Evolutionary conservation across 2,113 vertebrate genomes (phyloP).

Genomic region (Silurus glanis): DNA sequence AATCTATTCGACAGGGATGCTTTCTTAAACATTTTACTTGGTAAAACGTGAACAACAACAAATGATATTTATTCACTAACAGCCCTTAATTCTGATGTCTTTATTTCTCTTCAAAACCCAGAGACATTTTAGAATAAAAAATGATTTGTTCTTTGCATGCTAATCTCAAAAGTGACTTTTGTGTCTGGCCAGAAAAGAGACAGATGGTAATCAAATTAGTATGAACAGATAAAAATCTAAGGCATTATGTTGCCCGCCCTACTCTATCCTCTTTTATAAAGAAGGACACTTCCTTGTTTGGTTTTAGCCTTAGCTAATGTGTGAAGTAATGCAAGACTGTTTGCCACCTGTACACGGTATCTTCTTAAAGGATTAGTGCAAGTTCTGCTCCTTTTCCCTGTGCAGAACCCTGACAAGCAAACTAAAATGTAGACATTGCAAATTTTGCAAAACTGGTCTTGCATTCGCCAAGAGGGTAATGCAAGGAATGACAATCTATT

Average conservation of each 20-base stretch:
- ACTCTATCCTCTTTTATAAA: slow-evolving; percentile 14
- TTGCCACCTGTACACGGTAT: slow-evolving; percentile 53
- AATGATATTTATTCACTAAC: neutral
- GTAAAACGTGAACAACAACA: too few relatives aligned
- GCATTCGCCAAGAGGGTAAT: slow-evolving; percentile 64
- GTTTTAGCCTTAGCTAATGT: slow-evolving; percentile 55
- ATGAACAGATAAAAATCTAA: slow-evolving; percentile 16
- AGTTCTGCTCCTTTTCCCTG: slow-evolving; percentile 57
- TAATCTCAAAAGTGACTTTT: neutral
- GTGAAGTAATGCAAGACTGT: slow-evolving; percentile 64
- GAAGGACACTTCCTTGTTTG: slow-evolving; percentile 54
- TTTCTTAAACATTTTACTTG: neutral
- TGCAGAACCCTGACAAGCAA: slow-evolving; percentile 50
- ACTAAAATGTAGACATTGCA: neutral
- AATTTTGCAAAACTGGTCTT: slow-evolving; percentile 31
- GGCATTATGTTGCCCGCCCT: neutral
- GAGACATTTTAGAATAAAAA: neutral
- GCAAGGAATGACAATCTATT: neutral
- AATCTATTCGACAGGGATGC: neutral
- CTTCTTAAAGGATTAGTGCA: slow-evolving; percentile 33
- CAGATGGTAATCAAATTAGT: slow-evolving; percentile 1
- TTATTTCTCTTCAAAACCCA: neutral
- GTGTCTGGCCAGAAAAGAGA: neutral
- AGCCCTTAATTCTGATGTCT: neutral
- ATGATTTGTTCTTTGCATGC: neutral